Conservation (phyloP, 2,797 vertebrate species). For the Orestias chungarensis region DNA sequence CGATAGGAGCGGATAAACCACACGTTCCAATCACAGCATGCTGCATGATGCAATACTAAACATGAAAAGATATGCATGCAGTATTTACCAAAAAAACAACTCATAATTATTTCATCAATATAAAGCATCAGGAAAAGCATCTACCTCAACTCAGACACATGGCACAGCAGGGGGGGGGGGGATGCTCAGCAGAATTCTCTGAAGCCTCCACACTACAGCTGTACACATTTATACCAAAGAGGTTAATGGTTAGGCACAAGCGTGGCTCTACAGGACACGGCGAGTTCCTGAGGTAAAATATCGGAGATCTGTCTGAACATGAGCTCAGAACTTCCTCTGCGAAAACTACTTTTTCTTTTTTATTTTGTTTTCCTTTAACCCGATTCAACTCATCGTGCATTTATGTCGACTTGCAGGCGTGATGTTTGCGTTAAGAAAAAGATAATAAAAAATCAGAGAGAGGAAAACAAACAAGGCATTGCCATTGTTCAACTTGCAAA, state of each 20-base stretch:
- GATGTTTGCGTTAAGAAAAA: constrained; percentile 25
- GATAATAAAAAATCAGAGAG: constrained; percentile 6
- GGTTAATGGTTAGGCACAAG: constrained; percentile 60
- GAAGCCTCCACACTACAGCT: constrained; percentile 67
- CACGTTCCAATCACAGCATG: not conserved
- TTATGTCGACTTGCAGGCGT: constrained; percentile 25
- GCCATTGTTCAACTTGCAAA: constrained; percentile 39
- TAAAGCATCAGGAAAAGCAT: constrained; percentile 20
- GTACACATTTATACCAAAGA: constrained; percentile 54
- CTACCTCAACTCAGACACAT: constrained; percentile 18
- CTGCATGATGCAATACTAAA: no score
- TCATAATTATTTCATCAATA: not conserved
- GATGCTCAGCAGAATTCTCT: constrained; percentile 56
- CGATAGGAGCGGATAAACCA: constrained; percentile 1
- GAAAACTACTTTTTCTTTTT: constrained; percentile 41
- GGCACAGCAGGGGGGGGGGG: constrained; percentile 50
- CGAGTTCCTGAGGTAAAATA: constrained; percentile 61
- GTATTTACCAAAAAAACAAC: constrained; percentile 13
- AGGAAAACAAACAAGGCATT: constrained; percentile 27
- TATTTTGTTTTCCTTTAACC: constrained; percentile 33
- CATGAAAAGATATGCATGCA: not conserved
- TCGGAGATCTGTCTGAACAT: constrained; percentile 60
- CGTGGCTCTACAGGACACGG: constrained; percentile 70
- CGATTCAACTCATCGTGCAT: constrained; percentile 43
- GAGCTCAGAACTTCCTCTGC: constrained; percentile 70